Percentiles rank a stretch among this genome's conserved stretches.
phyloP scores from a whole-genome alignment of 2,113 vertebrate species.

The Melanocharis versteri region DNA sequence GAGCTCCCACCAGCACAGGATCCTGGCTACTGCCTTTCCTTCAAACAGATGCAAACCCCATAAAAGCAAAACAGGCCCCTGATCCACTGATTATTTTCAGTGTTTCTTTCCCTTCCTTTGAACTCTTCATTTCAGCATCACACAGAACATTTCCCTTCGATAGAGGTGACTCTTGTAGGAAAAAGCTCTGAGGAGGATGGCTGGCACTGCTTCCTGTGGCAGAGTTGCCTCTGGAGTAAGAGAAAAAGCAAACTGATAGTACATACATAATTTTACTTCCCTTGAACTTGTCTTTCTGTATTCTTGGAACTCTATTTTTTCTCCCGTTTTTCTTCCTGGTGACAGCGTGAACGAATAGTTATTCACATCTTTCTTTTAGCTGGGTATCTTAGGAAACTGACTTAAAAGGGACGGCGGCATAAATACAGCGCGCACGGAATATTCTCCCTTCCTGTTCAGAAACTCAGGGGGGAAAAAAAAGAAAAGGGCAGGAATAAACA shows the following conservation, averaged over 20 bases:
- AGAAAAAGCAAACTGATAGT: background rate
- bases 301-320: background rate
- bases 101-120: background rate
- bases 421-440: background rate
- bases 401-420: background rate
- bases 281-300: background rate
- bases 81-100: background rate
- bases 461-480: background rate
- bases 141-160: background rate
- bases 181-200: background rate
- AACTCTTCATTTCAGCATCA: background rate
- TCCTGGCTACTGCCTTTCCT: background rate
- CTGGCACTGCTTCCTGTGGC: background rate
- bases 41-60: background rate
- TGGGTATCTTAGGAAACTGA: background rate
- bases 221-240: background rate
- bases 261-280: background rate
- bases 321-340: background rate
- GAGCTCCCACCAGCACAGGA: rapidly evolving
- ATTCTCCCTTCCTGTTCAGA: background rate
- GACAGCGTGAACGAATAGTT: background rate
- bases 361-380: background rate
- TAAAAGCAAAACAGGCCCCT: background rate
- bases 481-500: background rate
- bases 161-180: background rate